Evolutionary conservation across 2,113 vertebrate genomes (phyloP), one percentile per base, ranked within the genome.

Genomic region (Mesembrinibis cayennensis): DNA sequence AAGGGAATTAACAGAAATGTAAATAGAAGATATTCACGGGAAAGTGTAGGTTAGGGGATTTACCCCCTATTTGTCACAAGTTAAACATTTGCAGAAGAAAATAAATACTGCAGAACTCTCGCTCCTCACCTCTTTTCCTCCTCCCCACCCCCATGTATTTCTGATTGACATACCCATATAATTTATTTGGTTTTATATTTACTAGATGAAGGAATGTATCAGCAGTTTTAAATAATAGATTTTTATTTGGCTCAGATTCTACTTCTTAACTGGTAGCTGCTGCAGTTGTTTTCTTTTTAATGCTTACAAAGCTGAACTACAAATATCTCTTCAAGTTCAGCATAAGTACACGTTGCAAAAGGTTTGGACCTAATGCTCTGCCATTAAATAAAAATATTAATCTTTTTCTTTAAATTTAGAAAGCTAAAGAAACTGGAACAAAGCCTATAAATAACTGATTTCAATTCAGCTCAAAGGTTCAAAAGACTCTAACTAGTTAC

Each of bases 41-140:
- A 96, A 96, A 84, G 49, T 82, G 38, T 30, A 93, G 53, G 49
- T 94, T 95, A 79, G 71, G 40, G 32, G 26, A 95, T 90, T 95
- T 93, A 72, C 63, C 49, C 34, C 32, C 45, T 55, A n/a, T 82
- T 93, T 82, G 15, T 72, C 89, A 45, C 29, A 91, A 79, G 53
- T 62, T 78, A 82, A 92, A 92, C 22, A 82, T 69, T 87, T 91
- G 49, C 29, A 67, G 80, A 76, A 88, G 40, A 74, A 93, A 87
- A 92, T 40, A 95, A 95, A 97, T 40, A 42, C 6, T 34, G 4
- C 3, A 76, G 4, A 90, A 13, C 11, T 52, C 15, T 40, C 6
- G 82, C 9, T 78, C 10, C 29, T 85, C 17, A 0, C 8, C 4
- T 55, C 19, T 86, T 73, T 10, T 11, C 15, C 11, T 40, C 29